Percentiles rank a stretch among this genome's conserved stretches.
phyloP scores from a whole-genome alignment of 2,113 vertebrate genomes.

The Lates calcarifer region DNA sequence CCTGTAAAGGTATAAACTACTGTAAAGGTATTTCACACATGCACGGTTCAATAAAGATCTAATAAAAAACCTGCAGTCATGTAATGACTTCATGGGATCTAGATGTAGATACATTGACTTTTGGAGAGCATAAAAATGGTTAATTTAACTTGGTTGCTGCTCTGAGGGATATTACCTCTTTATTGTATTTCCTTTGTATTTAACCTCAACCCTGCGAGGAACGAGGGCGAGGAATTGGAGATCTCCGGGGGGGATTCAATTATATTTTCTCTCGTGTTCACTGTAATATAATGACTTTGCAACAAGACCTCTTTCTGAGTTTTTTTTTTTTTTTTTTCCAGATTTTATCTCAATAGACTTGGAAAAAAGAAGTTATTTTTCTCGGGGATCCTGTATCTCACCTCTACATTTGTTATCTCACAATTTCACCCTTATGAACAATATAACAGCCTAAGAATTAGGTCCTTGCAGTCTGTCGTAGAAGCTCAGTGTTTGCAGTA shows the following conservation, averaged over 20 bases:
- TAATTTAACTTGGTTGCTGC: conserved; percentile 55
- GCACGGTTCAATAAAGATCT: conserved; percentile 39
- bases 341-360: conserved; percentile 31
- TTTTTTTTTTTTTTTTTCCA: conserved; percentile 32
- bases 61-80: conserved; percentile 41
- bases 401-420: conserved; percentile 12
- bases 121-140: conserved; percentile 51
- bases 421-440: conserved; percentile 17
- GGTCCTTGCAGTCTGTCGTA: background rate
- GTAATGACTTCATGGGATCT: conserved; percentile 46
- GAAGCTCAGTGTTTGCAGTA: background rate
- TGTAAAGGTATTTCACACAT: conserved; percentile 47
- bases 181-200: conserved; percentile 74
- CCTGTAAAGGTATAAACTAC: background rate
- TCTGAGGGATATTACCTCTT: conserved; percentile 61
- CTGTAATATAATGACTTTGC: conserved; percentile 58
- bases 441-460: background rate
- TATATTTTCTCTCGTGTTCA: conserved; percentile 58
- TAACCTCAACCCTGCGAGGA: conserved; percentile 68
- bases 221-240: conserved; percentile 48
- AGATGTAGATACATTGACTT: conserved; percentile 9
- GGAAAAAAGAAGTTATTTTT: conserved; percentile 26
- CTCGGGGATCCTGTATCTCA: background rate
- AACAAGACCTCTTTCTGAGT: conserved; percentile 43
- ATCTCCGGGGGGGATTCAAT: conserved; percentile 61